These are phyloP conservation scores for Cryptomyrus ogoouensis DNA, from an alignment of 2,113 vertebrate species.

Conservation along the genomic window DNA sequence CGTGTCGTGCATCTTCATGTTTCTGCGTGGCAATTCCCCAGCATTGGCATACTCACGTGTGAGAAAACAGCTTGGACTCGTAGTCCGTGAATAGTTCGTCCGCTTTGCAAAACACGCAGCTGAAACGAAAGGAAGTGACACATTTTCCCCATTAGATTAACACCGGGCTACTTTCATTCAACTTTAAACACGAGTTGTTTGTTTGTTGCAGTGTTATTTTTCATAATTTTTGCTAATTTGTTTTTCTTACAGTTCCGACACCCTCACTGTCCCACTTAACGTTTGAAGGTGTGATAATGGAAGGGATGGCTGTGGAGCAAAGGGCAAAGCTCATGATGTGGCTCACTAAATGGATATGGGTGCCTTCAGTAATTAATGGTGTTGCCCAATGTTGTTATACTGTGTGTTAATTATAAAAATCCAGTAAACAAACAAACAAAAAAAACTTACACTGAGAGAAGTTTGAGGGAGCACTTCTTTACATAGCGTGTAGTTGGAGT, in stretches of 20 bases:
- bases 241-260: not conserved
- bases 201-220: not conserved
- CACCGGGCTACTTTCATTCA: not conserved
- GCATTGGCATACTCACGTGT: conserved; percentile 70
- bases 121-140: conserved; percentile 47
- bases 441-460: not conserved
- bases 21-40: not conserved
- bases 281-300: not conserved
- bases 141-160: not conserved
- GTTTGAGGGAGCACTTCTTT: not conserved
- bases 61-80: conserved; percentile 93
- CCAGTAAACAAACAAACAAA: not conserved
- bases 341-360: not conserved
- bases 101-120: conserved; percentile 96
- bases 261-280: not conserved
- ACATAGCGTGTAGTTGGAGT: too few species aligned
- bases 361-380: not conserved
- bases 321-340: not conserved
- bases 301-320: not conserved
- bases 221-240: not conserved
- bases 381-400: not conserved
- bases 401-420: not conserved
- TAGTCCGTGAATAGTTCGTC: conserved; percentile 96
- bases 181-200: not conserved
- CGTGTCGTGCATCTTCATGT: not conserved